Conservation (phyloP, 1,140 invertebrate species). For the Vanessa atalanta region DNA sequence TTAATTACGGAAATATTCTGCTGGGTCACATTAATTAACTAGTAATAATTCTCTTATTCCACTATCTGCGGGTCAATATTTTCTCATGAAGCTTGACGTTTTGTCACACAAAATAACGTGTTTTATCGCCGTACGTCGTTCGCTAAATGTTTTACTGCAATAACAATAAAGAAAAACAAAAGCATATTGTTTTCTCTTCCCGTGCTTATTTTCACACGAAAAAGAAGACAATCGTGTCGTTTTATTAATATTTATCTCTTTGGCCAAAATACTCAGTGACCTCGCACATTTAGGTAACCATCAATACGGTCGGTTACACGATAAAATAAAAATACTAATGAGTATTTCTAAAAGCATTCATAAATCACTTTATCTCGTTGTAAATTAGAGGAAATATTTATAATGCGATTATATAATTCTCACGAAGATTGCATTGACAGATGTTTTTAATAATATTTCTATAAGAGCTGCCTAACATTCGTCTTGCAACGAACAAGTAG, state of each 20-base stretch:
- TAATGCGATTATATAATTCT: constrained; percentile 24
- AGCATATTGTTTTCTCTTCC: constrained; percentile 72
- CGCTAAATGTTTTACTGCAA: constrained; percentile 79
- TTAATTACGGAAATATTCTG: background rate
- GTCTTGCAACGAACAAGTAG: constrained; percentile 58
- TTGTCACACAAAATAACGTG: constrained; percentile 80
- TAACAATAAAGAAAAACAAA: constrained; percentile 80
- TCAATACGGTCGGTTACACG: background rate
- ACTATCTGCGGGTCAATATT: constrained; percentile 79
- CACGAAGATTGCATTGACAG: constrained; percentile 29
- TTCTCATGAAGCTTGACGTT: constrained; percentile 79
- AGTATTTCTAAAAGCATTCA: background rate
- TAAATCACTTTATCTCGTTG: background rate
- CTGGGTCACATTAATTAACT: constrained; percentile 53
- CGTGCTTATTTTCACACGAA: constrained; percentile 68
- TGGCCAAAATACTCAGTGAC: constrained; percentile 65
- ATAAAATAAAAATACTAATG: background rate
- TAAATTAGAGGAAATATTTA: constrained; percentile 36
- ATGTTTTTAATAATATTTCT: constrained; percentile 51
- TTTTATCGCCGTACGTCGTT: constrained; percentile 68
- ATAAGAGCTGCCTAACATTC: constrained; percentile 53
- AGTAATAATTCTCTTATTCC: constrained; percentile 76
- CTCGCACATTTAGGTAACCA: constrained; percentile 54
- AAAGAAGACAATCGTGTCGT: constrained; percentile 68
- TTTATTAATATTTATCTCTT: constrained; percentile 77